Percentiles rank a stretch among this genome's conserved stretches.
These are phyloP conservation scores for Pachyramphus minor DNA, from an alignment of 2,113 vertebrate genomes.

Conservation along the genomic window DNA sequence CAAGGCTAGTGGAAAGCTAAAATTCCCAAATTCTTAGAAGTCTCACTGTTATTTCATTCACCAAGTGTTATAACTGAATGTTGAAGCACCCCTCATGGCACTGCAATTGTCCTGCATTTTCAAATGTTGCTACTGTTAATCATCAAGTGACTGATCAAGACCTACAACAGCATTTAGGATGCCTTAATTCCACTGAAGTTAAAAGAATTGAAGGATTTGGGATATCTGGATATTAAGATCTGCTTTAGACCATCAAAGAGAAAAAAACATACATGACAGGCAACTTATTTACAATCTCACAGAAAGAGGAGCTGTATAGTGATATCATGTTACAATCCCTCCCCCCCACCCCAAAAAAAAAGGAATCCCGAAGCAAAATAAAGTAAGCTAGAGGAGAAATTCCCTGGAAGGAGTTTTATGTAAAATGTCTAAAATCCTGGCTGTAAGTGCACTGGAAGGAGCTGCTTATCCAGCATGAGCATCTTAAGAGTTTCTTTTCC, in stretches of 20 bases:
- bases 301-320: neutral
- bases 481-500: neutral
- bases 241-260: neutral
- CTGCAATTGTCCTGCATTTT: neutral
- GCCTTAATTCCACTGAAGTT: neutral
- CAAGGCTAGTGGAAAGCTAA: neutral
- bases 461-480: neutral
- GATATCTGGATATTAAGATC: neutral
- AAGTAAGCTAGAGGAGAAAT: neutral
- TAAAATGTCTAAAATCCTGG: neutral
- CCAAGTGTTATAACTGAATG: neutral
- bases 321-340: neutral
- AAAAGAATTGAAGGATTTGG: neutral
- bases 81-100: neutral
- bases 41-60: neutral
- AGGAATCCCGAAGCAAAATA: neutral
- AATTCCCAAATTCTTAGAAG: neutral
- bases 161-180: neutral
- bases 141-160: neutral
- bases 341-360: neutral
- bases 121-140: neutral
- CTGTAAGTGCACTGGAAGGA: neutral
- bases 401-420: neutral
- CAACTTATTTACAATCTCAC: neutral
- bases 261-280: neutral